Evolutionary conservation across 2,113 vertebrate genomes (phyloP).

Genomic region (Chroicocephalus ridibundus): DNA sequence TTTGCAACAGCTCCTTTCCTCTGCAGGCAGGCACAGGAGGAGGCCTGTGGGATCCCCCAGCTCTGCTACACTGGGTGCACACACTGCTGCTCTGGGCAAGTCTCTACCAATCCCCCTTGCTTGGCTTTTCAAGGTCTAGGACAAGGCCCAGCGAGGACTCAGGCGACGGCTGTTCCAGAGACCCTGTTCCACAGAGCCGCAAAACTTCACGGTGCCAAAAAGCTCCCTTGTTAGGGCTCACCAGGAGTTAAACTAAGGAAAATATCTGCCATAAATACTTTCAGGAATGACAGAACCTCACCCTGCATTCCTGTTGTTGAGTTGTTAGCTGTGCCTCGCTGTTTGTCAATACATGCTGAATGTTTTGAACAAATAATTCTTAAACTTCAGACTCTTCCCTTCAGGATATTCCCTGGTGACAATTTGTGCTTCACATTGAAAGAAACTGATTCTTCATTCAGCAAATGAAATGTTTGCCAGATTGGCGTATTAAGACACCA

Average conservation of each 20-base stretch:
- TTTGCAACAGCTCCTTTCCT: background rate
- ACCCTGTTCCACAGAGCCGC: fast-evolving
- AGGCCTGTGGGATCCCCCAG: background rate
- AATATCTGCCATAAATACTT: background rate
- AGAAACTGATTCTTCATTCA: background rate
- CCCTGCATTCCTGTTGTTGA: background rate
- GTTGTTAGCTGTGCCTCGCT: background rate
- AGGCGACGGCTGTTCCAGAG: background rate
- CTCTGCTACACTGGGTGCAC: background rate
- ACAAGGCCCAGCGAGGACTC: background rate
- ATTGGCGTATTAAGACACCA: background rate
- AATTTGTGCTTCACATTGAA: background rate
- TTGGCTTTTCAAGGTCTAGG: background rate
- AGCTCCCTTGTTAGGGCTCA: background rate
- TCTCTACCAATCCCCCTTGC: background rate
- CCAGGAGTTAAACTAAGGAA: background rate
- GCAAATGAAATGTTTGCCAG: background rate
- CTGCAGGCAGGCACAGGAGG: background rate
- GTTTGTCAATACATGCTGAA: background rate
- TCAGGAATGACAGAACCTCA: background rate
- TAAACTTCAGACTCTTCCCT: background rate
- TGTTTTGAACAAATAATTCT: background rate
- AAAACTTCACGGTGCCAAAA: background rate
- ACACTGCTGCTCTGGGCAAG: background rate
- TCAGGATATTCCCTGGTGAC: background rate